These are phyloP conservation scores for Sturnira hondurensis DNA, from an alignment of 2,113 vertebrate species.

Conservation along the genomic window DNA sequence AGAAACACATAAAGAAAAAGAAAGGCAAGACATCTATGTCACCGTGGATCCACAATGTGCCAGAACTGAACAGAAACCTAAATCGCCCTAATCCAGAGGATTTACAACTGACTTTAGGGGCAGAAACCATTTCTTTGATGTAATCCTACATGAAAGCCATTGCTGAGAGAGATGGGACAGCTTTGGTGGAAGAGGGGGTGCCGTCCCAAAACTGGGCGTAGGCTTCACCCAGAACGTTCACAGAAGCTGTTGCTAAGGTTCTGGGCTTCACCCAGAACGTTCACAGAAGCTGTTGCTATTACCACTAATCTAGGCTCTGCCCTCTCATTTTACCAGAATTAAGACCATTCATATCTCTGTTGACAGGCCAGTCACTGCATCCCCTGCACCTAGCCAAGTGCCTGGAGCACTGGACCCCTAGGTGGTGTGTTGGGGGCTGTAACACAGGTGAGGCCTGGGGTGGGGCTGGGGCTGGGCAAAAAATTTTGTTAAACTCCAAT, in stretches of 20 bases:
- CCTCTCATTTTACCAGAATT: not conserved
- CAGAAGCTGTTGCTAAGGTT: not conserved
- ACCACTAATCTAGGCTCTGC: not conserved
- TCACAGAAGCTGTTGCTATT: not conserved
- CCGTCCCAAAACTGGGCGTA: not conserved
- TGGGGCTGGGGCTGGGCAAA: not conserved
- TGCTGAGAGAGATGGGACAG: not conserved
- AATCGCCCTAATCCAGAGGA: not conserved
- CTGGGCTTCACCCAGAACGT: not conserved
- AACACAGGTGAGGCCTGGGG: not conserved
- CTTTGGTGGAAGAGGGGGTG: not conserved
- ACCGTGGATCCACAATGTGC: not conserved
- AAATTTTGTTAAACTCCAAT: not conserved
- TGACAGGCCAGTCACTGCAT: not conserved
- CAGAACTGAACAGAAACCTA: not conserved
- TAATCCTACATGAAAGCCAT: not conserved
- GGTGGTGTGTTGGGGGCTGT: not conserved
- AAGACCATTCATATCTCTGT: not conserved
- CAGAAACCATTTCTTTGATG: slow-evolving; percentile 15
- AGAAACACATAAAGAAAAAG: not conserved
- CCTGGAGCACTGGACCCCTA: not conserved
- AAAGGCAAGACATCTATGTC: not conserved
- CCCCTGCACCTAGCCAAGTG: not conserved
- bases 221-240: not conserved
- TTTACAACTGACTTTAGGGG: not conserved